A percentile compares a stretch with the other conserved stretches of the same genome.
Conservation (phyloP, 2,888 invertebrate genomes). For the Oscheius sp. region DNA sequence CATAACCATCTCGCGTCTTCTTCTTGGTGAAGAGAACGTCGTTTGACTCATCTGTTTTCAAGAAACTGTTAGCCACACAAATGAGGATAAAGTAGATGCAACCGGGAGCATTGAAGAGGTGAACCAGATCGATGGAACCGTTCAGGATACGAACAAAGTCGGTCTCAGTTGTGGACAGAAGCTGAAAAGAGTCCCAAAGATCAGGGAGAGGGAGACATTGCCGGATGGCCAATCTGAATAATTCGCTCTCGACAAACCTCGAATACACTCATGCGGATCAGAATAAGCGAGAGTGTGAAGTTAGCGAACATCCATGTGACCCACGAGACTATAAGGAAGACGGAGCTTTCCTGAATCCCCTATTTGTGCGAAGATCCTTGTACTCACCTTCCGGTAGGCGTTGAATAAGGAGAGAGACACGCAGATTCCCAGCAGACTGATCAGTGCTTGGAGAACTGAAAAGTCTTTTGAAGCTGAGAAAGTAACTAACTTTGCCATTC, state of each 20-base stretch:
- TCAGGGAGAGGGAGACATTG: too few relatives aligned
- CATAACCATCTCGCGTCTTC: conserved; percentile 30
- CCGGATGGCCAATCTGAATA: too few relatives aligned
- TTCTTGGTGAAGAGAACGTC: conserved; percentile 26
- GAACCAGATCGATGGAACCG: conserved; percentile 26
- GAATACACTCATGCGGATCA: conserved; percentile 31
- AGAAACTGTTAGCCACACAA: conserved; percentile 16
- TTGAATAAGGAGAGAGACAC: conserved; percentile 36
- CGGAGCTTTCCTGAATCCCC: conserved; percentile 25
- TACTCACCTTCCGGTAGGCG: conserved; percentile 31
- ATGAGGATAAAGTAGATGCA: conserved; percentile 37
- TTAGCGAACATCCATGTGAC: conserved; percentile 39
- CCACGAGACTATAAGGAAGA: conserved; percentile 33
- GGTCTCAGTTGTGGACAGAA: background rate
- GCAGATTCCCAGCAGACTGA: conserved; percentile 27
- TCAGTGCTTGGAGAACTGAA: conserved; percentile 32
- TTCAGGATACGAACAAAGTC: conserved; percentile 3
- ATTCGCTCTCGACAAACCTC: conserved; percentile 20
- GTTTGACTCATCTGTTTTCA: background rate
- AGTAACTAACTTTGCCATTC: conserved; percentile 35
- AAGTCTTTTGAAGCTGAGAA: background rate
- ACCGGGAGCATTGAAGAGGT: conserved; percentile 35
- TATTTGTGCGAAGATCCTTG: background rate
- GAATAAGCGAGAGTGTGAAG: conserved; percentile 32
- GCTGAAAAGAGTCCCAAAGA: conserved; percentile 7